Evolutionary conservation across 2,113 vertebrate genomes (phyloP).

Genomic region (Petromus typicus): DNA sequence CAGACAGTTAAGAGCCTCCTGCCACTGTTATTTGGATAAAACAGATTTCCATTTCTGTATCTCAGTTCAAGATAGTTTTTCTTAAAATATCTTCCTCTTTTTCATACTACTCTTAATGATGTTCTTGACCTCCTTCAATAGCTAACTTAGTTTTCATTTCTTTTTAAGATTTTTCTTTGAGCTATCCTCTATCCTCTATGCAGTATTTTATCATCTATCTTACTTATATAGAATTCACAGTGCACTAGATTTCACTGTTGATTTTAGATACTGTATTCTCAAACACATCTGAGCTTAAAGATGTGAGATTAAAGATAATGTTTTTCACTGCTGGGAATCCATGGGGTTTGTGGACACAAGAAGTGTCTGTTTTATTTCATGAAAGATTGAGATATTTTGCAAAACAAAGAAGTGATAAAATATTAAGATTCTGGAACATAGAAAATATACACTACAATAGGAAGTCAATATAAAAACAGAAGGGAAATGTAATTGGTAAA

Average conservation of each 20-base stretch:
- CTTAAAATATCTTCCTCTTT: neutral
- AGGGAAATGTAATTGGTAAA: neutral
- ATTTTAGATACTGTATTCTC: neutral
- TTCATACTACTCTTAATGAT: neutral
- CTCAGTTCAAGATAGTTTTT: constrained; percentile 6
- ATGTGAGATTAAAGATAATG: neutral
- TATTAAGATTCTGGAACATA: neutral
- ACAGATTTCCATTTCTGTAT: neutral
- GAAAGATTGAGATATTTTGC: neutral
- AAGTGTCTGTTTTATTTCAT: neutral
- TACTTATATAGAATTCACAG: neutral
- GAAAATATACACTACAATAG: constrained; percentile 9
- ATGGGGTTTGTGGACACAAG: neutral
- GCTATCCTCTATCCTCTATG: neutral
- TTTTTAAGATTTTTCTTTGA: neutral
- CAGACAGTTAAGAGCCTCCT: neutral
- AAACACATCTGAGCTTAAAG: neutral
- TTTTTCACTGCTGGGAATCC: neutral
- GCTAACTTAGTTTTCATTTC: neutral
- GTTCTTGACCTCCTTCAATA: neutral
- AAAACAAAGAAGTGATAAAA: constrained; percentile 1
- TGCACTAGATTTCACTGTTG: neutral
- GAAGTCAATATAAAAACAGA: neutral
- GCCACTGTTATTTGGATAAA: neutral
- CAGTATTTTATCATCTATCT: neutral